A percentile compares a stretch with the other conserved stretches of the same genome.
Evolutionary conservation across 2,113 vertebrate genomes (phyloP).

Genomic region (Argyrosomus japonicus): DNA sequence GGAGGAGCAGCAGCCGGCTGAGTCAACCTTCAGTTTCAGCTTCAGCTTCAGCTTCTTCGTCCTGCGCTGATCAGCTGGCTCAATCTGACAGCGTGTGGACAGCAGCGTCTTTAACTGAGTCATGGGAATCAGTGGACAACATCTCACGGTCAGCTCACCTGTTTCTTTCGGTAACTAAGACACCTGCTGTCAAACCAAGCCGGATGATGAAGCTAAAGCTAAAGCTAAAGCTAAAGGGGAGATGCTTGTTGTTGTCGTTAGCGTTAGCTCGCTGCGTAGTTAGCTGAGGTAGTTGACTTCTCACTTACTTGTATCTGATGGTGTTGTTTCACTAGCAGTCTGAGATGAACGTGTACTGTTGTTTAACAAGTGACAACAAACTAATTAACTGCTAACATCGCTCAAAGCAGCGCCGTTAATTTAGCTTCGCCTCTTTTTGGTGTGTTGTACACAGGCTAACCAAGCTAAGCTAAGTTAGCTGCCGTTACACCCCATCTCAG

Average conservation of each 20-base stretch:
- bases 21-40: slow-evolving; percentile 56
- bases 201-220: slow-evolving; percentile 8
- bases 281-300: slow-evolving; percentile 37
- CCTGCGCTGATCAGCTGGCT: background rate
- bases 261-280: slow-evolving; percentile 64
- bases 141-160: slow-evolving; percentile 67
- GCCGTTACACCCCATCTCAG: slow-evolving; percentile 1
- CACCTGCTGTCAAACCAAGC: slow-evolving; percentile 50
- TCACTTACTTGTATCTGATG: background rate
- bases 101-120: slow-evolving; percentile 13
- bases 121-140: slow-evolving; percentile 66
- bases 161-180: background rate
- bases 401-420: background rate
- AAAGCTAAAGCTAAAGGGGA: slow-evolving; percentile 40
- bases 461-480: slow-evolving; percentile 46
- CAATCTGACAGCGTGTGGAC: background rate
- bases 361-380: background rate
- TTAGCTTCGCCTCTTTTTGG: background rate
- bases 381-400: fast-evolving
- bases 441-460: background rate
- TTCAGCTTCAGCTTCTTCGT: slow-evolving; percentile 2
- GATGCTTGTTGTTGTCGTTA: slow-evolving; percentile 38
- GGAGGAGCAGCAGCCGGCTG: slow-evolving; percentile 56
- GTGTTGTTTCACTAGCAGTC: background rate
- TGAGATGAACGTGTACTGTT: fast-evolving